Percentiles rank a stretch among this genome's conserved stretches.
These are phyloP conservation scores for Alca torda DNA, from an alignment of 2,797 vertebrate genomes.

Conservation along the genomic window DNA sequence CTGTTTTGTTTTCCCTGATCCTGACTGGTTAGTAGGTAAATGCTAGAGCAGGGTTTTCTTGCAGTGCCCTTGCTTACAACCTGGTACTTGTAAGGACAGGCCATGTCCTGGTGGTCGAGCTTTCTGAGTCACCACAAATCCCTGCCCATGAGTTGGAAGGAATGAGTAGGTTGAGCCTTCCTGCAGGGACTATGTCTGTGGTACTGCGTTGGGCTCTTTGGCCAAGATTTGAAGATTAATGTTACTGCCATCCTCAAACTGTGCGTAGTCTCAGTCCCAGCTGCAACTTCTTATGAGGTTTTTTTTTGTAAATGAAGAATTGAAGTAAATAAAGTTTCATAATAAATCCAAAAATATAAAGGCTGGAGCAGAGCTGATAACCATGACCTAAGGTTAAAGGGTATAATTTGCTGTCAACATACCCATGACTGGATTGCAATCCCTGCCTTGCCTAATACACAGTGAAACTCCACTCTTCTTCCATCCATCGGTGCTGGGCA, in stretches of 20 bases:
- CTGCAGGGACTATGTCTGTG: background rate
- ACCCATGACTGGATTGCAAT: background rate
- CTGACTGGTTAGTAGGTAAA: background rate
- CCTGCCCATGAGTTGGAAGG: background rate
- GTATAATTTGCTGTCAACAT: background rate
- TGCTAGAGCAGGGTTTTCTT: background rate
- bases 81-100: background rate
- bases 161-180: background rate
- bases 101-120: background rate
- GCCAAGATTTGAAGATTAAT: background rate
- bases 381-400: background rate
- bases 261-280: background rate
- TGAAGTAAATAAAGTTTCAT: background rate
- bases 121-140: background rate
- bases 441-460: background rate
- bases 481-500: background rate
- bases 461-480: background rate
- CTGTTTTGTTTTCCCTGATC: background rate
- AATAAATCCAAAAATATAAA: background rate
- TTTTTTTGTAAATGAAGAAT: background rate
- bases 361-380: background rate
- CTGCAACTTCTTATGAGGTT: background rate
- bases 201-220: background rate
- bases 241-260: background rate
- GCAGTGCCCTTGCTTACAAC: background rate